phyloP scores from a whole-genome alignment of 1,140 invertebrate genomes.

The Plutomurus gul region DNA sequence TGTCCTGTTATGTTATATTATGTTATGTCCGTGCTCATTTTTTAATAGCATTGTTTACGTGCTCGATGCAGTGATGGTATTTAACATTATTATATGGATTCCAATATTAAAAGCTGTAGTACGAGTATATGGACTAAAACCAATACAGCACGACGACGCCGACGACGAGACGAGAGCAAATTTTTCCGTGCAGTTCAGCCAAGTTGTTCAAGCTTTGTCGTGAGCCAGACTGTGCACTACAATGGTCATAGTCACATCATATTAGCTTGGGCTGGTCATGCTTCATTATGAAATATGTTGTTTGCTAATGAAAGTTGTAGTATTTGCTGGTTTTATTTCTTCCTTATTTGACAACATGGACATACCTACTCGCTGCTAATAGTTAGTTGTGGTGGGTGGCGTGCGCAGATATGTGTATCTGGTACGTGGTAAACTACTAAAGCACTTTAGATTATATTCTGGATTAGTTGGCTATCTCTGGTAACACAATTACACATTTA shows the following conservation, averaged over 20 bases:
- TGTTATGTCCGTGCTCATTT: too few species aligned
- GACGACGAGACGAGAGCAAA: too few species aligned
- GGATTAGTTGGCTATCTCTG: too few species aligned
- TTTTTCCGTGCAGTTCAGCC: background rate
- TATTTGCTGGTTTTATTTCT: conserved; percentile 9
- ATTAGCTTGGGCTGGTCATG: conserved; percentile 12
- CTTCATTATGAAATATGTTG: background rate
- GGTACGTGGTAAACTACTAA: background rate
- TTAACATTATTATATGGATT: too few species aligned
- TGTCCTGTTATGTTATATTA: too few species aligned
- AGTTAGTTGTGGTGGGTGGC: background rate
- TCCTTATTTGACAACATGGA: conserved; percentile 10
- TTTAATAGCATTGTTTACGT: too few species aligned
- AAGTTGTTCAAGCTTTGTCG: background rate
- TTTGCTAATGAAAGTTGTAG: conserved; percentile 24
- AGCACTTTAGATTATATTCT: too few species aligned
- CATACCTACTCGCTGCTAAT: background rate
- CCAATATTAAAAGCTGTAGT: too few species aligned
- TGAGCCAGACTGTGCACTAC: background rate
- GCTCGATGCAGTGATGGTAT: too few species aligned
- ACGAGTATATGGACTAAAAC: too few species aligned
- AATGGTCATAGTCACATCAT: background rate
- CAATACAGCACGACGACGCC: too few species aligned
- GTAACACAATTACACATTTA: too few species aligned
- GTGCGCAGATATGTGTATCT: background rate